A percentile compares a stretch with the other conserved stretches of the same genome.
These are phyloP conservation scores for Phymastichus coffea DNA, from an alignment of 1,140 invertebrate species.

Conservation along the genomic window DNA sequence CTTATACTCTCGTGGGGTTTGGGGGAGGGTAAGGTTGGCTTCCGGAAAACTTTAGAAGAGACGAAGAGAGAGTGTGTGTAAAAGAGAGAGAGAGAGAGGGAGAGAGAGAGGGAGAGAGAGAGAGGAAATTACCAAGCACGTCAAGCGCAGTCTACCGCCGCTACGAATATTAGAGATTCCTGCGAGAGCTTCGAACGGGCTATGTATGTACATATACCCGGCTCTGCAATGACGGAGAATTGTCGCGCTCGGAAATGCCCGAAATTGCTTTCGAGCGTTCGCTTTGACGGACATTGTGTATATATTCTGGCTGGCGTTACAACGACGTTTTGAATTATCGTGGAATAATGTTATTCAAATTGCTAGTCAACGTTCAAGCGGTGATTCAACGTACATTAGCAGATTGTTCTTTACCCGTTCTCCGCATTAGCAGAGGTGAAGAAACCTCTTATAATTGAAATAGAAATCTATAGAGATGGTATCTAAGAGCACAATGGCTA, in stretches of 20 bases:
- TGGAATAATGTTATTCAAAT: slow-evolving; percentile 1
- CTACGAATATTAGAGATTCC: slow-evolving; percentile 45
- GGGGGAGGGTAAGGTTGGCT: slow-evolving; percentile 20
- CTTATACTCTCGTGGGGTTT: too few species aligned
- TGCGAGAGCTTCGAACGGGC: too few species aligned
- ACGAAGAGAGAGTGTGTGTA: too few species aligned
- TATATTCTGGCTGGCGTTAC: not conserved
- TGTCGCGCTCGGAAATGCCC: not conserved
- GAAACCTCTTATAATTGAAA: too few species aligned
- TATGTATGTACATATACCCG: not conserved
- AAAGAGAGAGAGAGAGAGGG: too few species aligned
- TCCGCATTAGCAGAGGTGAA: too few species aligned
- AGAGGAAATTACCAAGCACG: slow-evolving; percentile 43
- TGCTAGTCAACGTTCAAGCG: too few species aligned
- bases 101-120: too few species aligned
- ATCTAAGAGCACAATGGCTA: too few species aligned
- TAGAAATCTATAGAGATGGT: too few species aligned
- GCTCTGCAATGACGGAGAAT: slow-evolving; percentile 2
- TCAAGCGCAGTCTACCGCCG: slow-evolving; percentile 36
- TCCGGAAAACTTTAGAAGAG: slow-evolving; percentile 40
- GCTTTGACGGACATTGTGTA: slow-evolving; percentile 5
- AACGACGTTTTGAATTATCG: not conserved
- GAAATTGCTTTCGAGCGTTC: slow-evolving; percentile 1
- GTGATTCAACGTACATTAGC: too few species aligned
- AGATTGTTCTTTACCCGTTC: too few species aligned